Base-by-base conservation (phyloP, 2,113 vertebrate species). In the Phalacrocorax carbo region DNA sequence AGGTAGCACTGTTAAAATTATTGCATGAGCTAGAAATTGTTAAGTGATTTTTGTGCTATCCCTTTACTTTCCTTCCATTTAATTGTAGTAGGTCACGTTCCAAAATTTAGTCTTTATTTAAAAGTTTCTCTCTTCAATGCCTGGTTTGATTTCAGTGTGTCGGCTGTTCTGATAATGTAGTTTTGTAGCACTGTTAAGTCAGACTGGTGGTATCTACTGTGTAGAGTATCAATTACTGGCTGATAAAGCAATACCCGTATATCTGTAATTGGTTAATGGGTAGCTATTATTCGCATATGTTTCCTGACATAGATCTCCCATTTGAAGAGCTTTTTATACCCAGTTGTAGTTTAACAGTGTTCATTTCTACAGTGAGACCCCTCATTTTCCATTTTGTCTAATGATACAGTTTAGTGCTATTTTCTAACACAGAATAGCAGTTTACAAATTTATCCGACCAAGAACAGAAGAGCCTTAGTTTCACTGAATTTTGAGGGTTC, bases 41-140 rank as follows among this genome's bases (percentile, higher is more conserved):
- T 79, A 20, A 57, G 17, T 49, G 34, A 52, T 80, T 58, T 82
- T 76, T 64, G 11, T 93, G 42, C 52, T 79, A 6, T 60, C 10
- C 32, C n/a, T 82, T 94, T 81, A 20, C 27, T 69, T 77, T 48
- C 11, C 7, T 69, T 49, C 27, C 16, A 27, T 70, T 65, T 46
- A 57, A 30, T 55, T 3, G 1, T 16, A 48, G 3, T 76, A n/a
- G 20, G 17, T 62, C 23, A 62, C 0, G 0, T 57, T 76, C 8
- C 34, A 71, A 82, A 71, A 62, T 71, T n/a, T 58, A 26, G 14
- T 42, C 38, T 32, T 36, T 62, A 38, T 68, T 54, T n/a, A 20
- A 17, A 81, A 86, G 42, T 80, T 83, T 0, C 0, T 54, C 27
- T 68, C 38, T 36, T 77, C 15, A 15, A 2, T 46, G 42, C 6